Evolutionary conservation across 2,113 vertebrate species (phyloP).

Genomic region (Hemibagrus wyckioides): DNA sequence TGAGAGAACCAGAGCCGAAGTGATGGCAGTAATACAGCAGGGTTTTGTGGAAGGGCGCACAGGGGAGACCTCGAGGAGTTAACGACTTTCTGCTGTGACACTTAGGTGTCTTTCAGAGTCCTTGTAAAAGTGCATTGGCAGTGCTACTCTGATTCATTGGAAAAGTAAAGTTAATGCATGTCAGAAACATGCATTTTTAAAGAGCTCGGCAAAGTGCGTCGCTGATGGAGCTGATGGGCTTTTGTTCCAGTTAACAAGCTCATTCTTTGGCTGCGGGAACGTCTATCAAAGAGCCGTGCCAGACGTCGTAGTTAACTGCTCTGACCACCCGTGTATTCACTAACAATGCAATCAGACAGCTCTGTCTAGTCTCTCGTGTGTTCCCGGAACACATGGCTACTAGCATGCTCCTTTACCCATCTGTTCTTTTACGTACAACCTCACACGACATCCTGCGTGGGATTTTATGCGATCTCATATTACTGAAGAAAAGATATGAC

Average conservation of each 20-base stretch:
- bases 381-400: slow-evolving; percentile 18
- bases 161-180: slow-evolving; percentile 18
- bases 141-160: slow-evolving; percentile 32
- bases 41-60: slow-evolving; percentile 41
- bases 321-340: slow-evolving; percentile 27
- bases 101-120: slow-evolving; percentile 41
- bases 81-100: slow-evolving; percentile 41
- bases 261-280: slow-evolving; percentile 1
- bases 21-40: slow-evolving; percentile 33
- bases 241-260: slow-evolving; percentile 49
- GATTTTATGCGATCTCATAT: neutral
- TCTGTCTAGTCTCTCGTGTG: slow-evolving; percentile 13
- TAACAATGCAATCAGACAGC: slow-evolving; percentile 19
- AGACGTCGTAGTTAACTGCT: slow-evolving; percentile 31
- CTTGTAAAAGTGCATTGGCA: slow-evolving; percentile 42
- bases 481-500: neutral
- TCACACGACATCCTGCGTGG: slow-evolving; percentile 11
- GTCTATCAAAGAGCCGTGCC: slow-evolving; percentile 16
- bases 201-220: slow-evolving; percentile 35
- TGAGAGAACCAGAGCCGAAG: slow-evolving; percentile 21
- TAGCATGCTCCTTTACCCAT: slow-evolving; percentile 4
- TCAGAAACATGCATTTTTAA: slow-evolving; percentile 46
- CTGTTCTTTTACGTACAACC: slow-evolving; percentile 24
- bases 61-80: slow-evolving; percentile 36
- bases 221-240: slow-evolving; percentile 36